A percentile compares a stretch with the other conserved stretches of the same genome.
phyloP scores from a whole-genome alignment of 2,797 vertebrate species.

The Perodicticus potto region DNA sequence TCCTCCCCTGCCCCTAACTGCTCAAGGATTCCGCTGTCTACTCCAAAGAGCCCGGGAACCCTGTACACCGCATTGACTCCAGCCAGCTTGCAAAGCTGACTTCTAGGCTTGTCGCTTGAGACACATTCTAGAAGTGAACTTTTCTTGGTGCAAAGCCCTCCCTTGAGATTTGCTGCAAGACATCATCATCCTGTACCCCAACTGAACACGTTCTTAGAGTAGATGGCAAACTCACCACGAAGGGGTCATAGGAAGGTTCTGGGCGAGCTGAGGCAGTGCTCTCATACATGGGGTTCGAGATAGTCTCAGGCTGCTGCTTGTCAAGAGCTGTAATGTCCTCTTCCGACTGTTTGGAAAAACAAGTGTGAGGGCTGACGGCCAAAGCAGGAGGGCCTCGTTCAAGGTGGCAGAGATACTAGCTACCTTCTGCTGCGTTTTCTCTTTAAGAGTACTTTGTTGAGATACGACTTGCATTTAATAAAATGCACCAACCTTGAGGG shows the following conservation, averaged over 20 bases:
- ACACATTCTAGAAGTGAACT: not conserved
- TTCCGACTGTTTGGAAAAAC: conserved; percentile 87
- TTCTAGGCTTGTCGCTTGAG: not conserved
- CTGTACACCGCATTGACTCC: not conserved
- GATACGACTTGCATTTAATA: not conserved
- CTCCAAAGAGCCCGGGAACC: not conserved
- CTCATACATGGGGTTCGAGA: conserved; percentile 94
- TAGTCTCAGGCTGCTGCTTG: conserved; percentile 85
- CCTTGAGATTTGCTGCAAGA: not conserved
- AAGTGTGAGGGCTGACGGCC: not conserved
- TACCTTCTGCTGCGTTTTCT: not conserved
- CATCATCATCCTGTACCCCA: too few species aligned
- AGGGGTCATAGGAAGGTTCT: conserved; percentile 76
- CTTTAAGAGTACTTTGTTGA: not conserved
- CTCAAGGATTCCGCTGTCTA: not conserved
- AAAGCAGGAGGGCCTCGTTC: accelerated
- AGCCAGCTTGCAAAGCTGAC: too few species aligned
- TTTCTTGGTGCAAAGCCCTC: not conserved
- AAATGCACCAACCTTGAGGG: not conserved
- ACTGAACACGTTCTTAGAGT: accelerated
- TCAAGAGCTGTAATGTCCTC: conserved; percentile 87
- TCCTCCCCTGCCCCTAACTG: not conserved
- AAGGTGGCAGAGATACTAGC: not conserved
- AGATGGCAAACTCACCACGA: conserved; percentile 82
- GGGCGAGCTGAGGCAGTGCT: conserved; percentile 33